Evolutionary conservation across 2,113 vertebrate species (phyloP).

Genomic region (Pelobates fuscus): DNA sequence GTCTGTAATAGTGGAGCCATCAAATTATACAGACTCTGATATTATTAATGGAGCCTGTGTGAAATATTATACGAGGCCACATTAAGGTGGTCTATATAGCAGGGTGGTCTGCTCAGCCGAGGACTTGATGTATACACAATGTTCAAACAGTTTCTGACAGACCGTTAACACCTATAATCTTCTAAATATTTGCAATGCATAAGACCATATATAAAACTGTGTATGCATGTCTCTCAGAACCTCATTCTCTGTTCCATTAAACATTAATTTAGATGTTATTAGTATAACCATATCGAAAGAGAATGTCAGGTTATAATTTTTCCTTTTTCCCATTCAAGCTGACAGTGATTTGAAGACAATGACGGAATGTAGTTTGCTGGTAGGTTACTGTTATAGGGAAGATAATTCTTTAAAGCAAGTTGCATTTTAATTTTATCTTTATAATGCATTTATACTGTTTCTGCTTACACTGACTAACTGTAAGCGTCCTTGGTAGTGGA

Average conservation of each 20-base stretch:
- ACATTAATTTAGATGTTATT: slow-evolving; percentile 82
- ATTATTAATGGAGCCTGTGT: slow-evolving; percentile 69
- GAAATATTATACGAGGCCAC: slow-evolving; percentile 76
- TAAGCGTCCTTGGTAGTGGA: no score
- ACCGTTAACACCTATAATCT: slow-evolving; percentile 86
- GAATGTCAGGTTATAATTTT: no score
- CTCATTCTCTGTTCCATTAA: slow-evolving; percentile 81
- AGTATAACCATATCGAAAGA: slow-evolving; percentile 80
- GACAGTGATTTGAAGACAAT: slow-evolving; percentile 64
- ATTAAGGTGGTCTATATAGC: slow-evolving; percentile 76
- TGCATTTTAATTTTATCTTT: no score
- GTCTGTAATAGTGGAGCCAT: slow-evolving; percentile 62
- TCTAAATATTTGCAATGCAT: slow-evolving; percentile 86
- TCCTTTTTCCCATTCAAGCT: slow-evolving; percentile 64
- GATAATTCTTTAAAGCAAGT: no score
- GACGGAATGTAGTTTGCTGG: no score
- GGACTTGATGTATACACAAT: slow-evolving; percentile 80
- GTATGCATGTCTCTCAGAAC: slow-evolving; percentile 80
- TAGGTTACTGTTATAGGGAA: no score
- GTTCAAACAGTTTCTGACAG: slow-evolving; percentile 84
- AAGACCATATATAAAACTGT: slow-evolving; percentile 81
- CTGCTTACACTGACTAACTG: no score
- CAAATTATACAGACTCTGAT: slow-evolving; percentile 69
- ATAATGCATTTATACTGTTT: no score
- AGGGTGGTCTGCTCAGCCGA: slow-evolving; percentile 74